Base-by-base conservation (phyloP, 2,888 invertebrate species). In the Pachymerium ferrugineum region DNA sequence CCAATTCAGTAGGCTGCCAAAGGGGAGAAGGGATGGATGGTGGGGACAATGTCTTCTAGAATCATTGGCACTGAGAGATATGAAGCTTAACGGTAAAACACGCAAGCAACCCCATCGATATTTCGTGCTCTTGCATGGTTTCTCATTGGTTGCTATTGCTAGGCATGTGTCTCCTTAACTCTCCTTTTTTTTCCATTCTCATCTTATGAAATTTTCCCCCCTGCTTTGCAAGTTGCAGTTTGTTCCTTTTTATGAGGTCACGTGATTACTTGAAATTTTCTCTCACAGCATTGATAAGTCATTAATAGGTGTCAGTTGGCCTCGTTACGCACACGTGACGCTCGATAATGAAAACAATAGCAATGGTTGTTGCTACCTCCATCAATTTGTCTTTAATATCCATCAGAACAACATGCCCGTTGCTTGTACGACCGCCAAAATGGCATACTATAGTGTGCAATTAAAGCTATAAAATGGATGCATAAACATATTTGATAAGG, bases 371-470 rank as follows among this genome's bases (percentile, higher is more conserved):
- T 28, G 35, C 71, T 33, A 35, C 71, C 71, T 38, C 73, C 33
- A 73, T 73, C 73, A 73, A 73, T 62, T 73, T 31, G 73, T 35
- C 19, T 73, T 73, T 73, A 73, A 68, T 73, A 67, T 35, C 33
- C 62, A 62, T 73, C 67, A 10, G 38, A 73, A 73, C 73, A 73
- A 33, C 67, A 68, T 67, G 73, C 73, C 68, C 30, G 67, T 73
- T 67, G 73, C 67, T 67, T 73, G 68, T 73, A 73, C 67, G 67
- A 73, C 67, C 38, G n/a, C 73, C 22, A 73, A 38, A 73, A 73
- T 73, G 67, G 73, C 73, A 73, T 62, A 62, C 31, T 31, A 73
- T 67, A 28, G 73, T 33, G 70, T 73, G 67, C 67, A 73, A 73
- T 73, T 73, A 73, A 73, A 35, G 68, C 73, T 73, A 73, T 73